Evolutionary conservation across 2,113 vertebrate species (phyloP), one percentile per base, ranked within the genome.

Genomic region (Pseudorasbora parva): DNA sequence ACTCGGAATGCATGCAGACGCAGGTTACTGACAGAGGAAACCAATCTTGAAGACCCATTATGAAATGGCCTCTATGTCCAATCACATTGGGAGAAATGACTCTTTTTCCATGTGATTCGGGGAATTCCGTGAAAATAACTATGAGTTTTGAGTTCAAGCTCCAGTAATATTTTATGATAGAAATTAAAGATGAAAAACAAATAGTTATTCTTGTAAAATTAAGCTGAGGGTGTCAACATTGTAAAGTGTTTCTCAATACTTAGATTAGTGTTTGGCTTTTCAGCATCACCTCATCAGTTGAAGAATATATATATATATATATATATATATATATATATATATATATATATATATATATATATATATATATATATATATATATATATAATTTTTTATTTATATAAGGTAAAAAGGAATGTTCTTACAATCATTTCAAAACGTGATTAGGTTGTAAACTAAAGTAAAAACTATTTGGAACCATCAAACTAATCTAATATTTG

Each of bases 81-180:
- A 81, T 81, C 78, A 81, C 78, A 81, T 56, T 69, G 47, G 64
- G 78, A 81, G 64, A 81, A 69, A 69, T 37, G 3, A 68, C 60
- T 33, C 11, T 69, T 80, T 79, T 81, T 81, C 78, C 78, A 81
- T 81, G 78, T 81, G 78, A 81, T 81, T 81, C 37, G 25, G 47
- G 64, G 78, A 69, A 69, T 81, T 81, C 64, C 49, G 21, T 81
- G 45, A 81, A 68, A 25, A 15, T 68, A 27, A 69, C 62, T 81
- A 77, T 77, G 78, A 81, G 62, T 69, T 92, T 91, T 90, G 85
- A 92, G 90, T 83, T 89, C 84, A 49, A 86, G 85, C 88, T 92
- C 91, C 92, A 88, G 87, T 91, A 71, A 25, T 69, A 43, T 71
- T 54, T 59, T 10, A 78, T 76, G 84, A 49, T 10, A 17, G 23